Conservation (phyloP, 2,888 invertebrate genomes). For the Anorthoa munda region DNA sequence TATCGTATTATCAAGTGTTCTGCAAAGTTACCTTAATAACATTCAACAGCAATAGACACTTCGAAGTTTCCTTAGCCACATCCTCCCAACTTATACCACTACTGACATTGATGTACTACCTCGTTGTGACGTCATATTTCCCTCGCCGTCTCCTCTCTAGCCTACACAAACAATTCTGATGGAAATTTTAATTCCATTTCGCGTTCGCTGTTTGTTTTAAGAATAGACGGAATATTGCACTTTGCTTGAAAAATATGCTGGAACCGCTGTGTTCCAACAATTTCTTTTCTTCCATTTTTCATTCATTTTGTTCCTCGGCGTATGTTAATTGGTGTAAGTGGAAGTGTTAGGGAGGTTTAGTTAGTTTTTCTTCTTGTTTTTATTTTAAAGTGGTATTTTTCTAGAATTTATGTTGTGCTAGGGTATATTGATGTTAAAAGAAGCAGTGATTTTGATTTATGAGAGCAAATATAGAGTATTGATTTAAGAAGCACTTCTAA, state of each 20-base stretch:
- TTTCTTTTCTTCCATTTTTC: conserved; percentile 25
- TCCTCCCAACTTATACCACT: conserved; percentile 6
- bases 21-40: not conserved
- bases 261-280: conserved; percentile 17
- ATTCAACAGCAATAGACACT: not conserved
- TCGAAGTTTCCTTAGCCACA: conserved; percentile 11
- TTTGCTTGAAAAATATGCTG: conserved; percentile 64
- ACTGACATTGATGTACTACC: conserved; percentile 54
- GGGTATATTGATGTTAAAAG: too few relatives aligned
- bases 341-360: conserved; percentile 12
- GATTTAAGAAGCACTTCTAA: not conserved
- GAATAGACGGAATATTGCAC: conserved; percentile 71
- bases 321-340: conserved; percentile 50
- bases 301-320: conserved; percentile 25
- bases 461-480: not conserved
- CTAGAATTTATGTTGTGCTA: not conserved
- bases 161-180: conserved; percentile 75
- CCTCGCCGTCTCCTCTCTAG: conserved; percentile 49
- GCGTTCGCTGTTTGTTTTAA: conserved; percentile 72
- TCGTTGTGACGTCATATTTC: conserved; percentile 55
- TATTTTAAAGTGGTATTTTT: not conserved
- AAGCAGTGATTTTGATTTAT: not conserved
- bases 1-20: too few relatives aligned
- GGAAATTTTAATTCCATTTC: conserved; percentile 79
- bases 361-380: conserved; percentile 1